These are phyloP conservation scores for Monomorium pharaonis DNA, from an alignment of 1,140 invertebrate genomes.

Conservation along the genomic window DNA sequence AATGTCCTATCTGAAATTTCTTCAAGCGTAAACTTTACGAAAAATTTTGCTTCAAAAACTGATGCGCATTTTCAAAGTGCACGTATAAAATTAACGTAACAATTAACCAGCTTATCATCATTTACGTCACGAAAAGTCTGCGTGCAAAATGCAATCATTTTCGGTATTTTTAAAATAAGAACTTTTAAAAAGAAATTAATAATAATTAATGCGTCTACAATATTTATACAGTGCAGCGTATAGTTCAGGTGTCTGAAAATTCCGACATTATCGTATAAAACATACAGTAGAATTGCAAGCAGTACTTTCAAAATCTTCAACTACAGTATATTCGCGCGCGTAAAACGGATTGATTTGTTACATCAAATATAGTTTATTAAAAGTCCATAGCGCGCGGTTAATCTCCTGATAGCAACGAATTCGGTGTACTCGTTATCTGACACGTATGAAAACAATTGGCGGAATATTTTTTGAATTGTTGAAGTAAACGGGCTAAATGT, in stretches of 20 bases:
- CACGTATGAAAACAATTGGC: not conserved
- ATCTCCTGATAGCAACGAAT: not conserved
- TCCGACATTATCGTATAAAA: not conserved
- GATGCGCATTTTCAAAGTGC: not conserved
- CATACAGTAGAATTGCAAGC: not conserved
- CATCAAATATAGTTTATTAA: not conserved
- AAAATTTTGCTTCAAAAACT: not conserved
- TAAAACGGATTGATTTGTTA: not conserved
- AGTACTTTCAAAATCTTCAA: not conserved
- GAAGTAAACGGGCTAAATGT: slow-evolving; percentile 24
- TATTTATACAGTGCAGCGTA: not conserved
- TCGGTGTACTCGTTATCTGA: not conserved
- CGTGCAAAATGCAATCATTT: not conserved
- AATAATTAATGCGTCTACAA: not conserved
- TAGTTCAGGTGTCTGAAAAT: not conserved
- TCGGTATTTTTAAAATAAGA: not conserved
- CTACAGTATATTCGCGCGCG: not conserved
- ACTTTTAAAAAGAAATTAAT: no score
- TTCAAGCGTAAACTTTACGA: not conserved
- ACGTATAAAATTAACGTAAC: not conserved
- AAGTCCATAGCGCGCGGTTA: not conserved
- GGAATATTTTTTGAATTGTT: not conserved
- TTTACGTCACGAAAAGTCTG: not conserved
- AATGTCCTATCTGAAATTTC: not conserved
- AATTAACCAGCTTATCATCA: not conserved